Evolutionary conservation across 2,113 vertebrate genomes (phyloP), one percentile per base, ranked within the genome.

Genomic region (Bufo gargarizans): DNA sequence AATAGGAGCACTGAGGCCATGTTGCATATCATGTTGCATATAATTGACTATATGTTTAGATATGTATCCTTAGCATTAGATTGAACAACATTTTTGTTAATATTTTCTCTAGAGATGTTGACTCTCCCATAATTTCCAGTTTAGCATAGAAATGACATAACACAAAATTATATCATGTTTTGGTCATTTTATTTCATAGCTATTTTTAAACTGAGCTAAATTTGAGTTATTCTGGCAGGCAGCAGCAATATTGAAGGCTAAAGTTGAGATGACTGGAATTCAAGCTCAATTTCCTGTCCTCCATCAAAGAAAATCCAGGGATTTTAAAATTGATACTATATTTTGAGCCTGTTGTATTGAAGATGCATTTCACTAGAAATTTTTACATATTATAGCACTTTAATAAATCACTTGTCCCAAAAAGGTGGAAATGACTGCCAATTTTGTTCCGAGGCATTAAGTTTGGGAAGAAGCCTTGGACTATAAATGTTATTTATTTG

Each of bases 261-360:
- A 87, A 69, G 88, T 81, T 90, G 61, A 91, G 91, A 90, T 89
- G 84, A 71, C 59, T 91, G 91, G 89, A 94, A 93, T 91, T 90
- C 71, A 90, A 76, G 86, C 90, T 91, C 89, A 90, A 86, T 63
- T 91, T 94, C 89, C 87, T 90, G 84, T 88, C 92, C 82, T 92
- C 92, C 90, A 67, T 89, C 92, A 74, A 90, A 92, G 90, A 92
- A 92, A 22, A 86, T 79, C 20, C 47, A 33, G 59, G 59, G 47
- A 61, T 65, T 33, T 13, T 53, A 20, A 67, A 20, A 67, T 67
- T 53, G 2, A 79, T 67, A 43, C 59, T 20, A 43, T 53, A 53
- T 17, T 50, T 86, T 14, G 20, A 53, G 76, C 49, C 19, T 79
- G 20, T 19, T 86, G 47, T 55, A 53, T 22, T 86, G 49, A 79